A percentile compares a stretch with the other conserved stretches of the same genome.
These are phyloP conservation scores for Stenopsyche tienmushanensis DNA, from an alignment of 1,140 invertebrate genomes.

Conservation along the genomic window DNA sequence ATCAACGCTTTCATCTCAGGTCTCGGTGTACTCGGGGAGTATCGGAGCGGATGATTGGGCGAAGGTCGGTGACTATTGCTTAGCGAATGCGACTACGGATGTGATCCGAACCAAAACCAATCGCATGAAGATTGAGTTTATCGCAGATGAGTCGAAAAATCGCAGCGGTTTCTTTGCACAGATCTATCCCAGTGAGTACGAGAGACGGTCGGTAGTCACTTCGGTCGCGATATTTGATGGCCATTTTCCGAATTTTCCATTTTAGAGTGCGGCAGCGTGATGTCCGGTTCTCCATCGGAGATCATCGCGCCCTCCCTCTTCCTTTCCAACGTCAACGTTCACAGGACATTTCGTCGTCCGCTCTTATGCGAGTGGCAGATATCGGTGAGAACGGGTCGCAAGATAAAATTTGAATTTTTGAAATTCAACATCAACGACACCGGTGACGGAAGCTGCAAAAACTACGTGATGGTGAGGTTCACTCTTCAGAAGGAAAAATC, in stretches of 20 bases:
- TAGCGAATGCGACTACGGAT: constrained; percentile 45
- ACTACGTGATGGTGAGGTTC: constrained; percentile 62
- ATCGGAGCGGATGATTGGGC: constrained; percentile 50
- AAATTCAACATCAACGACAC: constrained; percentile 59
- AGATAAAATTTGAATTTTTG: constrained; percentile 64
- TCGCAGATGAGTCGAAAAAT: constrained; percentile 47
- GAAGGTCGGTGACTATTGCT: constrained; percentile 55
- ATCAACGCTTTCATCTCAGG: constrained; percentile 7
- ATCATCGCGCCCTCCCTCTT: constrained; percentile 45
- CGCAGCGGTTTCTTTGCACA: constrained; percentile 62
- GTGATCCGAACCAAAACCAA: constrained; percentile 47
- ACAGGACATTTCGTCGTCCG: constrained; percentile 14
- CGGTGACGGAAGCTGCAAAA: constrained; percentile 55
- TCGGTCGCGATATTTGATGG: background rate
- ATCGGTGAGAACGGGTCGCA: constrained; percentile 67
- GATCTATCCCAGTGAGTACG: constrained; percentile 46
- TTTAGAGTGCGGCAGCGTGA: constrained; percentile 59
- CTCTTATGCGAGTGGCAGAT: constrained; percentile 70
- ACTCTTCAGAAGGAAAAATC: background rate
- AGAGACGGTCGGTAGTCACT: background rate
- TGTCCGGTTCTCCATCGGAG: constrained; percentile 47
- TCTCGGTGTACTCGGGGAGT: constrained; percentile 56
- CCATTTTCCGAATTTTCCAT: constrained; percentile 31
- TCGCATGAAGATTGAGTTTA: constrained; percentile 60
- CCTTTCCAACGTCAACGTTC: constrained; percentile 42